Percentiles rank a stretch among this genome's conserved stretches.
Conservation (phyloP, 2,113 vertebrate species). For the Thamnaconus septentrionalis region DNA sequence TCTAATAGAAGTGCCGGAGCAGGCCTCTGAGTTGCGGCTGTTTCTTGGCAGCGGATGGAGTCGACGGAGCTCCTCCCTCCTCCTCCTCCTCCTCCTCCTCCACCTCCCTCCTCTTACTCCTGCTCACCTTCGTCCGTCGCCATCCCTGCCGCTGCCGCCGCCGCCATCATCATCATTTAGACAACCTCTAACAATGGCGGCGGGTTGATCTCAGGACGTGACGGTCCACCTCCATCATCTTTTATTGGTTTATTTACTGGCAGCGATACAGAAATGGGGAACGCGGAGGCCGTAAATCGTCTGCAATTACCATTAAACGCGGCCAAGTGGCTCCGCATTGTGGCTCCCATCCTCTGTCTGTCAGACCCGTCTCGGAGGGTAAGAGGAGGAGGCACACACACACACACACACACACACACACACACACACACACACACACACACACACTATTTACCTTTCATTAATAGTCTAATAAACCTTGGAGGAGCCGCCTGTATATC, state of each 20-base stretch:
- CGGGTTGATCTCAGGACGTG: constrained; percentile 63
- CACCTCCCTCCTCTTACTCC: constrained; percentile 34
- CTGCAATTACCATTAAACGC: constrained; percentile 60
- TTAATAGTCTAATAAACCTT: no score
- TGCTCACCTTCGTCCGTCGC: constrained; percentile 62
- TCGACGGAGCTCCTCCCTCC: constrained; percentile 22
- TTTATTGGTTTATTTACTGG: constrained; percentile 74
- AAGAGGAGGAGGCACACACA: constrained; percentile 1
- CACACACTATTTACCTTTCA: no score
- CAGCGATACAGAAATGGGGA: constrained; percentile 65
- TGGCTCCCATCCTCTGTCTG: constrained; percentile 38
- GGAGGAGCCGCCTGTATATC: no score
- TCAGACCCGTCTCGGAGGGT: constrained; percentile 39
- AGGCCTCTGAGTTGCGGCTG: constrained; percentile 61
- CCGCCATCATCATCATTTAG: constrained; percentile 60
- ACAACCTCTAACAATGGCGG: constrained; percentile 64
- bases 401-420: no score
- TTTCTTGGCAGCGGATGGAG: constrained; percentile 65
- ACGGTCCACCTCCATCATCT: constrained; percentile 60
- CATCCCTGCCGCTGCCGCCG: constrained; percentile 26
- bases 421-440: no score
- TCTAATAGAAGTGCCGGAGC: constrained; percentile 59
- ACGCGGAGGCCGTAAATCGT: constrained; percentile 63
- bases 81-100: constrained; percentile 43
- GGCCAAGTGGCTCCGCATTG: constrained; percentile 54